Evolutionary conservation across 2,888 invertebrate genomes (phyloP).

Genomic region (Caenorhabditis sp.): DNA sequence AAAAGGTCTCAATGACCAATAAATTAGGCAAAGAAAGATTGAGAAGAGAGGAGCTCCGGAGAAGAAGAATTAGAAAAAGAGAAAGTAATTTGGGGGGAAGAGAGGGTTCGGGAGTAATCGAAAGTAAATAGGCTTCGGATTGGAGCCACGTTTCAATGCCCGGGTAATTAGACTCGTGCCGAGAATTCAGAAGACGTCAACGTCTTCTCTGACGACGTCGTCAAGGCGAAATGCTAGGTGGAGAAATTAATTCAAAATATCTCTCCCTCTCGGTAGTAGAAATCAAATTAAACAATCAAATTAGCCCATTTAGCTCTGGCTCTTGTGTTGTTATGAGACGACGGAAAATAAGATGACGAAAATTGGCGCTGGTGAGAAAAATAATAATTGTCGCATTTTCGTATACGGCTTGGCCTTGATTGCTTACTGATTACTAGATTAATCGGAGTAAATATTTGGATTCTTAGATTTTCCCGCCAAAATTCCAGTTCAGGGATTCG

Average conservation of each 20-base stretch:
- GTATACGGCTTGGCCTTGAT: conserved; percentile 4
- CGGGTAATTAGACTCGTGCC: conserved; percentile 58
- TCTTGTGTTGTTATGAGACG: conserved; percentile 6
- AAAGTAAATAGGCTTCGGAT: conserved; percentile 46
- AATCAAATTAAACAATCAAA: conserved; percentile 68
- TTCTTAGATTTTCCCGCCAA: not conserved
- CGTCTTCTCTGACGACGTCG: conserved; percentile 24
- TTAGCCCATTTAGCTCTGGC: conserved; percentile 39
- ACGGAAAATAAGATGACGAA: not conserved
- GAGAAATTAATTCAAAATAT: conserved; percentile 64
- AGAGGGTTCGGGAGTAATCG: conserved; percentile 49
- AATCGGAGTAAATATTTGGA: conserved; percentile 3
- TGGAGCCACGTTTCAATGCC: not conserved
- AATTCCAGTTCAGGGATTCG: too few relatives aligned
- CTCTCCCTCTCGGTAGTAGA: too few relatives aligned
- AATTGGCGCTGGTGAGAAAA: not conserved
- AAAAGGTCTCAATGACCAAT: not conserved
- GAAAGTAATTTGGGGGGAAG: conserved; percentile 48
- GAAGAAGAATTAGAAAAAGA: too few relatives aligned
- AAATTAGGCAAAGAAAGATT: conserved; percentile 2
- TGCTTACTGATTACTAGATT: conserved; percentile 25
- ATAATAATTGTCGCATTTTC: conserved; percentile 8
- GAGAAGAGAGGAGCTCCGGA: conserved; percentile 3
- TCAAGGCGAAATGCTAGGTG: not conserved
- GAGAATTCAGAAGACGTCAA: conserved; percentile 22